phyloP scores from a whole-genome alignment of 2,888 invertebrate species.

The Erebia epiphron region DNA sequence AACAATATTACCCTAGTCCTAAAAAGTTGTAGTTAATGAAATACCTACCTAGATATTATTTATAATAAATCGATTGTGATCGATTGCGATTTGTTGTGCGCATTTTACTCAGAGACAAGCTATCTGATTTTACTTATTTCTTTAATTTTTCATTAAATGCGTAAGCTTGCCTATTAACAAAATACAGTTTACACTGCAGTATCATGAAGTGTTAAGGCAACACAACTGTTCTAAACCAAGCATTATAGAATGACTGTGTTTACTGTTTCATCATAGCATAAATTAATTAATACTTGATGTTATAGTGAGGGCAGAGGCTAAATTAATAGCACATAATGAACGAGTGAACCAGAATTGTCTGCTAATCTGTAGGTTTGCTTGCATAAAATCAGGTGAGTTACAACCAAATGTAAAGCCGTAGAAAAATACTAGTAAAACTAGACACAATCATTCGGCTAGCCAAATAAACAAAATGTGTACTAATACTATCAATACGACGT shows the following conservation, averaged over 20 bases:
- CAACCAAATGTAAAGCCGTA: neutral
- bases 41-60: too few species aligned
- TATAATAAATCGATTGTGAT: too few species aligned
- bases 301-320: neutral
- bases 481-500: constrained; percentile 1
- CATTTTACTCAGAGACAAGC: too few species aligned
- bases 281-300: neutral
- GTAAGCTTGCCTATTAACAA: too few species aligned
- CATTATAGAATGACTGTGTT: neutral
- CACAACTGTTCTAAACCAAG: neutral
- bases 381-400: constrained; percentile 8
- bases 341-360: neutral
- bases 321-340: too few species aligned
- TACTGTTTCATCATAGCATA: neutral
- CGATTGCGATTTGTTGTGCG: too few species aligned
- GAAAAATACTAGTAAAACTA: neutral
- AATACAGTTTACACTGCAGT: neutral
- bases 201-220: neutral
- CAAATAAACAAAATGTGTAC: constrained; percentile 1
- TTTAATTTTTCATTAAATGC: too few species aligned
- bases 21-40: too few species aligned
- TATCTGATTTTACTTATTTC: too few species aligned
- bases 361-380: neutral
- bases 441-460: neutral
- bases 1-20: too few species aligned